phyloP scores from a whole-genome alignment of 1,140 invertebrate species.

The Dendrolimus punctatus region DNA sequence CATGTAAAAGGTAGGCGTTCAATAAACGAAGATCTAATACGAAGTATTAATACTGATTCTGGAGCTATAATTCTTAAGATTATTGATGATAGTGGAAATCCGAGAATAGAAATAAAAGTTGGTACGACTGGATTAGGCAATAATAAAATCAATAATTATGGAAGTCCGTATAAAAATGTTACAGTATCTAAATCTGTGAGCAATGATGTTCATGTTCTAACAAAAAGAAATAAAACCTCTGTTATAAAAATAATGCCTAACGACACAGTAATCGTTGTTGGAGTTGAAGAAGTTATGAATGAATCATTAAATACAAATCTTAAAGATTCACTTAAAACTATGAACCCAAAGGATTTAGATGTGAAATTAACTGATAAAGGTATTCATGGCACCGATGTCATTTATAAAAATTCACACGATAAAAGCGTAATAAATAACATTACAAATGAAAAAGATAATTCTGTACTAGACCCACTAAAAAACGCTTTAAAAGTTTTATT shows the following conservation, averaged over 20 bases:
- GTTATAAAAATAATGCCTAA: conserved; percentile 6
- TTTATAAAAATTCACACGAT: neutral
- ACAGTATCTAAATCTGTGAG: too few species aligned
- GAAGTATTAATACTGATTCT: conserved; percentile 3
- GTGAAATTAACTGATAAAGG: too few species aligned
- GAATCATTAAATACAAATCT: neutral
- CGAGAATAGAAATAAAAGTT: conserved; percentile 26
- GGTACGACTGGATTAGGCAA: conserved; percentile 3
- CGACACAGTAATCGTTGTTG: conserved; percentile 4
- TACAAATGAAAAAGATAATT: too few species aligned
- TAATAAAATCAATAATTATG: neutral
- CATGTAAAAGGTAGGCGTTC: conserved; percentile 25
- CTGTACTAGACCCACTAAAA: too few species aligned
- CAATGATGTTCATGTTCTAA: too few species aligned
- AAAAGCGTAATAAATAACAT: neutral
- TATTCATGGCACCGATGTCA: too few species aligned
- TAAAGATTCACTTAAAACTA: neutral
- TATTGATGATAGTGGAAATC: conserved; percentile 14
- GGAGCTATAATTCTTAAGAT: conserved; percentile 25
- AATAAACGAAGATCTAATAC: conserved; percentile 9
- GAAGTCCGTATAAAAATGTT: too few species aligned
- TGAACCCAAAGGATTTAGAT: neutral
- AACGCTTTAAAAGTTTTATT: neutral
- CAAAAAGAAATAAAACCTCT: too few species aligned
- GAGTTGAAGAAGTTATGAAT: neutral